Percentiles rank a stretch among this genome's conserved stretches.
phyloP scores from a whole-genome alignment of 2,797 vertebrate genomes.

The Amblyopsis hoosieri region DNA sequence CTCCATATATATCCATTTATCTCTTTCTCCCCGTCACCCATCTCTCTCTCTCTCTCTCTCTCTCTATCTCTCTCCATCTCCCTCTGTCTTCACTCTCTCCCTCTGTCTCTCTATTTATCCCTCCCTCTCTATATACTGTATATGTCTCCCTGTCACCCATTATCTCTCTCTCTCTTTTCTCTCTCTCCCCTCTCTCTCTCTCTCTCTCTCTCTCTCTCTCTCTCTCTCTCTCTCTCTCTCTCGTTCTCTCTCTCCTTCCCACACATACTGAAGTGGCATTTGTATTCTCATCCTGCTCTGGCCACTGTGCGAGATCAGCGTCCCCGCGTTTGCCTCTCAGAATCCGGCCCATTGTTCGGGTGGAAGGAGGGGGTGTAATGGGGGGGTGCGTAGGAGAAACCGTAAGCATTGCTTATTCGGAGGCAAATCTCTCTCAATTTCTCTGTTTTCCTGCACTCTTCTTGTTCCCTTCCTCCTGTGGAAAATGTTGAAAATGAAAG shows the following conservation, averaged over 20 bases:
- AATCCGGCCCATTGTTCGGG: conserved; percentile 60
- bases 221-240: not conserved
- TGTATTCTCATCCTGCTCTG: conserved; percentile 66
- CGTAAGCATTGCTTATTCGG: conserved; percentile 30
- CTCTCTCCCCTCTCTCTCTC: not conserved
- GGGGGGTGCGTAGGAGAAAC: conserved; percentile 16
- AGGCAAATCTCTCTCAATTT: conserved; percentile 24
- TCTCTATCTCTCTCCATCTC: not conserved
- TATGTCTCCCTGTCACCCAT: too few species aligned
- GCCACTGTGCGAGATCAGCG: conserved; percentile 46
- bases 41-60: not conserved
- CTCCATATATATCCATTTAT: not conserved
- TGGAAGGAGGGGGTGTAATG: not conserved
- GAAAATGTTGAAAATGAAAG: not conserved
- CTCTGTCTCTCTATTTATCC: not conserved
- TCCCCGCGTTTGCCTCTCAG: conserved; percentile 55
- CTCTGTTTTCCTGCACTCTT: not conserved
- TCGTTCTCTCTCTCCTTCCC: not conserved
- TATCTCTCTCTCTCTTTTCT: not conserved
- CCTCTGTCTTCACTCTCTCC: not conserved
- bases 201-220: not conserved
- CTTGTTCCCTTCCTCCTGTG: conserved; percentile 12
- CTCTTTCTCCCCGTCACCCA: not conserved
- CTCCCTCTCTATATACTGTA: not conserved
- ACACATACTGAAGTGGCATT: conserved; percentile 64